Percentiles rank a stretch among this genome's conserved stretches.
phyloP scores from a whole-genome alignment of 2,113 vertebrate genomes.

The Catagonus wagneri region DNA sequence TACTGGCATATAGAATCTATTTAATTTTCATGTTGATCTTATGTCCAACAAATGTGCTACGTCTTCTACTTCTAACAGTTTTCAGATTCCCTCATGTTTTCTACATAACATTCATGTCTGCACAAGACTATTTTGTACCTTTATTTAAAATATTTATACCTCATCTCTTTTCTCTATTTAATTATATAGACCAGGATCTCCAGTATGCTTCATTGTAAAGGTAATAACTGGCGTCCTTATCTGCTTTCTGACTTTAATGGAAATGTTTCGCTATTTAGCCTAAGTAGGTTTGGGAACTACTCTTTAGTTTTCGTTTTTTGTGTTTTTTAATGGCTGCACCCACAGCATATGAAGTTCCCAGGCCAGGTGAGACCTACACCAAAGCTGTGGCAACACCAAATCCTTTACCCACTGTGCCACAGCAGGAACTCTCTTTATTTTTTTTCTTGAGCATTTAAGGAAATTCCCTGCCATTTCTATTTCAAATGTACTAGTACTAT shows the following conservation, averaged over 20 bases:
- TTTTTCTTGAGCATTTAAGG: background rate
- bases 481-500: background rate
- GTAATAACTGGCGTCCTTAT: background rate
- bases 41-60: background rate
- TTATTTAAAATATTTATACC: constrained; percentile 25
- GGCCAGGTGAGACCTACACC: too few species aligned
- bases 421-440: too few species aligned
- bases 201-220: background rate
- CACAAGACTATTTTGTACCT: background rate
- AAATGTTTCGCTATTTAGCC: background rate
- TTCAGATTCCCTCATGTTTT: background rate
- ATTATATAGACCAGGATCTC: background rate
- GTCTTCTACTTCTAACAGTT: background rate
- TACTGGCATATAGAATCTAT: background rate
- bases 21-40: constrained; percentile 12
- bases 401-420: too few species aligned
- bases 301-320: background rate
- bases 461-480: background rate
- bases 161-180: background rate
- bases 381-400: too few species aligned
- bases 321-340: too few species aligned
- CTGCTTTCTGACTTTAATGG: background rate
- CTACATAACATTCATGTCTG: background rate
- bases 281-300: background rate
- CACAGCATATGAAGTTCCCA: too few species aligned